phyloP scores from a whole-genome alignment of 2,888 invertebrate genomes.

The Aelia acuminata region DNA sequence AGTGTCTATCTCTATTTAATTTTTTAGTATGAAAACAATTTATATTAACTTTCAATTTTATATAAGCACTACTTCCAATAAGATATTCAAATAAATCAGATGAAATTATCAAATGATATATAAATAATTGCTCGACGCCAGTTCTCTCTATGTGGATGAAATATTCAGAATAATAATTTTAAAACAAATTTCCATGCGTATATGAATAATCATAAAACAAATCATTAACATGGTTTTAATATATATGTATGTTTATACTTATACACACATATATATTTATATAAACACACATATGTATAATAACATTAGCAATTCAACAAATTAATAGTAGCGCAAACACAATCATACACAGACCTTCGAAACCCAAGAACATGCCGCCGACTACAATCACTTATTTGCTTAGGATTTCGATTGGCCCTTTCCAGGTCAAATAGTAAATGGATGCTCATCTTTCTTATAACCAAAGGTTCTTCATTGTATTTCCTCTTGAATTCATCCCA shows the following conservation, averaged over 20 bases:
- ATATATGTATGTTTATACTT: too few relatives aligned
- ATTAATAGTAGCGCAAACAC: background rate
- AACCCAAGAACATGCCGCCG: background rate
- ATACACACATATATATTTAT: too few relatives aligned
- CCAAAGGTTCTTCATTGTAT: too few relatives aligned
- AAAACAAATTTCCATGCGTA: too few relatives aligned
- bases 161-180: background rate
- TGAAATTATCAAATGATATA: too few relatives aligned
- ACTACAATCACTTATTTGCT: constrained; percentile 10
- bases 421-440: constrained; percentile 31
- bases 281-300: too few relatives aligned
- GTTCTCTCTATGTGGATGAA: background rate
- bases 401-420: constrained; percentile 6
- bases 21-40: background rate
- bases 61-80: background rate
- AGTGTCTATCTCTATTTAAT: background rate
- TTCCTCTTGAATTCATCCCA: too few relatives aligned
- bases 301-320: background rate
- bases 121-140: background rate
- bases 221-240: too few relatives aligned
- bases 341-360: background rate
- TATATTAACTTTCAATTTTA: background rate
- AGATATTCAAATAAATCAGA: background rate
- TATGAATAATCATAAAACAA: too few relatives aligned
- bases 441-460: too few relatives aligned